Percentiles rank a stretch among this genome's conserved stretches.
phyloP scores from a whole-genome alignment of 2,888 invertebrate species.

The Dexiosoma caninum region DNA sequence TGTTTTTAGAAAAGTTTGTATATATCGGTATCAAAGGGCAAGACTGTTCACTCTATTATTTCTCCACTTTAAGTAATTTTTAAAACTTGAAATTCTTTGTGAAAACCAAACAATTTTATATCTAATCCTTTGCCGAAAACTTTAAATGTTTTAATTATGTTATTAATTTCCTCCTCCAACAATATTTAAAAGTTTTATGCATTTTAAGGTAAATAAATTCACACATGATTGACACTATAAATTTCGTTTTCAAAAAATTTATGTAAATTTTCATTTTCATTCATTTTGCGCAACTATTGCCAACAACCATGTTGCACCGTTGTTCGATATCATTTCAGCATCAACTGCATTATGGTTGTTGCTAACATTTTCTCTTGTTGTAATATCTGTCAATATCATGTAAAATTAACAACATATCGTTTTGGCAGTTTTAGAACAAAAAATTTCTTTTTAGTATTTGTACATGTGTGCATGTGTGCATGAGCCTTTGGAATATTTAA shows the following conservation, averaged over 20 bases:
- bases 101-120: too few species aligned
- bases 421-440: neutral
- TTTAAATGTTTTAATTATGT: too few species aligned
- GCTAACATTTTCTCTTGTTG: neutral
- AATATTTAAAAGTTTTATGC: neutral
- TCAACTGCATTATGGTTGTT: neutral
- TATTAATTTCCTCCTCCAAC: neutral
- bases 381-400: slow-evolving; percentile 15
- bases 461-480: neutral
- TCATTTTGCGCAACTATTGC: neutral
- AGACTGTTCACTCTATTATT: too few species aligned
- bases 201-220: neutral
- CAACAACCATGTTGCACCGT: neutral
- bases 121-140: too few species aligned
- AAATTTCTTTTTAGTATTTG: neutral
- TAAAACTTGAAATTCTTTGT: too few species aligned
- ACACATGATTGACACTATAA: slow-evolving; percentile 21
- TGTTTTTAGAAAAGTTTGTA: too few species aligned
- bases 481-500: neutral
- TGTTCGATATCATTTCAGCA: neutral
- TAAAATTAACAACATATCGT: slow-evolving; percentile 19
- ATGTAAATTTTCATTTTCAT: slow-evolving; percentile 24
- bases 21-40: too few species aligned
- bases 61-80: too few species aligned
- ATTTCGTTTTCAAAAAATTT: slow-evolving; percentile 19